These are phyloP conservation scores for Plusia festucae DNA, from an alignment of 2,888 invertebrate genomes.

Conservation along the genomic window DNA sequence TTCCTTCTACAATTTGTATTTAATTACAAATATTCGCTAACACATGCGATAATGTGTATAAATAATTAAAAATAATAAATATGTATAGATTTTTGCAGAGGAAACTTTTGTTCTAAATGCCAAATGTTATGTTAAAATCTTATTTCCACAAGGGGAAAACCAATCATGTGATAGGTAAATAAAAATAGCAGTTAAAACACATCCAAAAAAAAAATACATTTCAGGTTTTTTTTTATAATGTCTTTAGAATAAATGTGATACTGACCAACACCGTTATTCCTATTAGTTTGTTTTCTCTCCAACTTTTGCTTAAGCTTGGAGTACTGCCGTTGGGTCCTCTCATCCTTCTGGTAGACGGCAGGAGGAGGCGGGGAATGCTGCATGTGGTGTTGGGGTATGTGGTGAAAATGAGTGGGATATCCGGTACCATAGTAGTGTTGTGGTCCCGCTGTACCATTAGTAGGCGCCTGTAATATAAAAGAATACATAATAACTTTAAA, in stretches of 20 bases:
- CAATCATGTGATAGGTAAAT: too few relatives aligned
- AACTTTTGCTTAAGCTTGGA: slow-evolving; percentile 93
- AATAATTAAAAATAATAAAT: too few relatives aligned
- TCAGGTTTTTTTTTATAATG: too few relatives aligned
- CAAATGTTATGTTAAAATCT: too few relatives aligned
- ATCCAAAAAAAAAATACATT: too few relatives aligned
- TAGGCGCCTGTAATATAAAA: slow-evolving; percentile 89
- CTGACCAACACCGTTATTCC: slow-evolving; percentile 89
- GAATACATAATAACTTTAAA: background rate
- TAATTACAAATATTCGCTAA: too few relatives aligned
- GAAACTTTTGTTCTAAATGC: too few relatives aligned
- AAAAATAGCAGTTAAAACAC: too few relatives aligned
- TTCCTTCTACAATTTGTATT: too few relatives aligned
- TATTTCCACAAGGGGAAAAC: too few relatives aligned
- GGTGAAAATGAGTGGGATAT: slow-evolving; percentile 89
- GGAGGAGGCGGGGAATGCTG: slow-evolving; percentile 92
- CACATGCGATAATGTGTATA: too few relatives aligned
- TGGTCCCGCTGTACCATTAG: slow-evolving; percentile 92
- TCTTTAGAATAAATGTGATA: slow-evolving; percentile 29
- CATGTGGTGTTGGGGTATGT: slow-evolving; percentile 90
- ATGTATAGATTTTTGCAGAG: too few relatives aligned
- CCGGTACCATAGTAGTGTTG: slow-evolving; percentile 91
- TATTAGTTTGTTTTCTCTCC: slow-evolving; percentile 90
- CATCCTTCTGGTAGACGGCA: slow-evolving; percentile 92
- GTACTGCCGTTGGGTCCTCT: slow-evolving; percentile 93